Evolutionary conservation across 2,113 vertebrate species (phyloP).

Genomic region (zebrafish (Danio rerio)): DNA sequence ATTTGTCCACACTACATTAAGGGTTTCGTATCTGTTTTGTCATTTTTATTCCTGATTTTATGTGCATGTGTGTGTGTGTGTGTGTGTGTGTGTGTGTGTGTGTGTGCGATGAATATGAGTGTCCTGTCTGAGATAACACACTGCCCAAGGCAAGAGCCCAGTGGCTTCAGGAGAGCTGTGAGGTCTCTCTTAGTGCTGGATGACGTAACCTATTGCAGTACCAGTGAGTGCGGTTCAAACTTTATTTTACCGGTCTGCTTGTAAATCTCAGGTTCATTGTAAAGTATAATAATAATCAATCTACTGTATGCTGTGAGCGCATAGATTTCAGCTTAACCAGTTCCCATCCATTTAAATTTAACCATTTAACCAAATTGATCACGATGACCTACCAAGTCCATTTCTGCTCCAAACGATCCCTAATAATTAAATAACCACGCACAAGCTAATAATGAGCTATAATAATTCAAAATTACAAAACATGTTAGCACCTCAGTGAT

Average conservation of each 20-base stretch:
- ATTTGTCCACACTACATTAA: neutral
- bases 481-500: neutral
- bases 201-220: slow-evolving; percentile 27
- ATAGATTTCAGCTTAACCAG: neutral
- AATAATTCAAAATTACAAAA: neutral
- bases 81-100: slow-evolving; percentile 37
- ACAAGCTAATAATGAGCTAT: neutral
- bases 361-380: neutral
- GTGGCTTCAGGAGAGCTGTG: slow-evolving; percentile 33
- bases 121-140: slow-evolving; percentile 40
- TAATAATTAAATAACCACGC: neutral
- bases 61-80: slow-evolving; percentile 31
- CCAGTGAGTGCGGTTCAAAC: slow-evolving; percentile 10
- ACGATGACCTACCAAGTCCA: neutral
- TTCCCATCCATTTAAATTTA: neutral
- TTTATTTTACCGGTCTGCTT: slow-evolving; percentile 1
- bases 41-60: slow-evolving; percentile 35
- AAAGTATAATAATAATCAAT: no score
- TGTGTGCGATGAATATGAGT: slow-evolving; percentile 17
- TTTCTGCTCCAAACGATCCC: neutral
- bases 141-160: slow-evolving; percentile 26
- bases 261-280: neutral
- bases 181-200: slow-evolving; percentile 12
- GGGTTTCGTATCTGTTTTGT: slow-evolving; percentile 51
- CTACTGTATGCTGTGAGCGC: neutral